Conservation (phyloP, 2,113 vertebrate species). For the Leptosomus discolor region DNA sequence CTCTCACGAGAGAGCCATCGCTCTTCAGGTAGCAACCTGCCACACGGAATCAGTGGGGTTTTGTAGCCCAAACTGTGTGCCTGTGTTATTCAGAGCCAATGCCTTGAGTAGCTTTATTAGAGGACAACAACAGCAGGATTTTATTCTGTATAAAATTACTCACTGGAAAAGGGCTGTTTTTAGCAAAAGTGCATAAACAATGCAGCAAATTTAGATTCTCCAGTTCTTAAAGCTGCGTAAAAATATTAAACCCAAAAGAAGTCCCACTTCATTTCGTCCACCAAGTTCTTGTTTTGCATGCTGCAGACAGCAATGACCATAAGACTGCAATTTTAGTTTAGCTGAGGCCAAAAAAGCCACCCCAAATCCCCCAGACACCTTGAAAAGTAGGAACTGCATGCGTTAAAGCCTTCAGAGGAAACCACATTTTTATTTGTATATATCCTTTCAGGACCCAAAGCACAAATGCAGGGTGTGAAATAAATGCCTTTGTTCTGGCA, state of each 20-base stretch:
- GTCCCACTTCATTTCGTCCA: neutral
- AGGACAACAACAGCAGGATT: neutral
- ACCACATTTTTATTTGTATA: neutral
- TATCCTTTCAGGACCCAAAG: neutral
- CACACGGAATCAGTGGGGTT: neutral
- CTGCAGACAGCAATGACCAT: neutral
- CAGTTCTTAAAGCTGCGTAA: neutral
- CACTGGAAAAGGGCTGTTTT: neutral
- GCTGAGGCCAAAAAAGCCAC: neutral
- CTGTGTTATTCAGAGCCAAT: neutral
- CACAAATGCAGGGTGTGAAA: neutral
- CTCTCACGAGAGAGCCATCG: fast-evolving
- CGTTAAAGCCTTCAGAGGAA: neutral
- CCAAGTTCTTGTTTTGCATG: neutral
- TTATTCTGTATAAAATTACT: neutral
- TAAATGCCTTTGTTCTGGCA: neutral
- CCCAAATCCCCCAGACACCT: neutral
- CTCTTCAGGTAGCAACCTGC: neutral
- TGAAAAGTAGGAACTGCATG: neutral
- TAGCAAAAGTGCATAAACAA: neutral
- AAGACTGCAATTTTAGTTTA: neutral
- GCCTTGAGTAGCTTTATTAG: neutral
- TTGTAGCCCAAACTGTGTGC: neutral
- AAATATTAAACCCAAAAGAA: neutral
- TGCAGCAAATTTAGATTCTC: neutral